Percentiles rank a stretch among this genome's conserved stretches.
Conservation (phyloP, 2,888 invertebrate species). For the Trichogramma evanescens region DNA sequence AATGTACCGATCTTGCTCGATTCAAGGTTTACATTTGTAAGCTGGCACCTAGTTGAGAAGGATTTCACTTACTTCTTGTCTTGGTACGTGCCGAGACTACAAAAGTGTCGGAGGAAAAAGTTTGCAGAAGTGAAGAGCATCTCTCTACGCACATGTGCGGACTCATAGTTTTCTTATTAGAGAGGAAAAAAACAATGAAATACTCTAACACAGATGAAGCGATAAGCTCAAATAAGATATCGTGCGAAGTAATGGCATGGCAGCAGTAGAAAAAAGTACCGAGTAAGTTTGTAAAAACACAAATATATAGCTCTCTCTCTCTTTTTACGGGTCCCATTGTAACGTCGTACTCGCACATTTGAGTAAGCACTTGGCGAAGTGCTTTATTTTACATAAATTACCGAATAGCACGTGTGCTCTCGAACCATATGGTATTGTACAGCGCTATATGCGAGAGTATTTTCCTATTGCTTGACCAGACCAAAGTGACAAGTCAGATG, state of each 20-base stretch:
- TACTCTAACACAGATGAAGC: slow-evolving; percentile 15
- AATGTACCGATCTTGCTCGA: no score
- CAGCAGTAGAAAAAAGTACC: neutral
- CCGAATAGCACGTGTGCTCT: slow-evolving; percentile 1
- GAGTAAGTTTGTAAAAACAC: slow-evolving; percentile 18
- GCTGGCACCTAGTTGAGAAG: no score
- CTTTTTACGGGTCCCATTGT: neutral
- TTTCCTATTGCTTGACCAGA: neutral
- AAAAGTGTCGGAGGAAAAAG: neutral
- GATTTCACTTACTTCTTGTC: no score
- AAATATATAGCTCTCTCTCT: slow-evolving; percentile 15
- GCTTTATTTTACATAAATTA: slow-evolving; percentile 24
- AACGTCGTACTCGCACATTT: slow-evolving; percentile 10
- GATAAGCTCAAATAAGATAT: slow-evolving; percentile 22
- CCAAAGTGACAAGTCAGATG: slow-evolving; percentile 3
- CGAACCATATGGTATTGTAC: neutral
- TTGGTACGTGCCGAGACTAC: slow-evolving; percentile 11
- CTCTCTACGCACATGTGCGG: no score
- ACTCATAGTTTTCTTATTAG: no score
- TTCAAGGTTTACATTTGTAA: no score
- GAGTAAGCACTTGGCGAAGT: slow-evolving; percentile 22
- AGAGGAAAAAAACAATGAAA: neutral
- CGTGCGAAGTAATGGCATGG: neutral
- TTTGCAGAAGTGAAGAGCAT: neutral
- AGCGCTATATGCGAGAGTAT: neutral